Base-by-base conservation (phyloP, 1,140 invertebrate species). In the Drosophila tropicalis region DNA sequence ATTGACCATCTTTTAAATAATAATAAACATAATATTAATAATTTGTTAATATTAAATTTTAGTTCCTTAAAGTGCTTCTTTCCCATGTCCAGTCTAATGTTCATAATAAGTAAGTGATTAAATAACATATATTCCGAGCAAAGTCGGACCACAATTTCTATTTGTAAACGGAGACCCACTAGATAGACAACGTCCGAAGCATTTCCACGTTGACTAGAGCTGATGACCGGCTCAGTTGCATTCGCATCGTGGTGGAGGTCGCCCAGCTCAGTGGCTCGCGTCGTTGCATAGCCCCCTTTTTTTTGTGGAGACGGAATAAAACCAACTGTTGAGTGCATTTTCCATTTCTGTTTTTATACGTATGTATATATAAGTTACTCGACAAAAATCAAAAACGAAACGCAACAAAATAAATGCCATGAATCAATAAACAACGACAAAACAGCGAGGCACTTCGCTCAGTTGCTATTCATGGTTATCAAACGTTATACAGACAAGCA, bases 301-400 rank as follows among this genome's bases (percentile, higher is more conserved):
- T 32, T 29, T 29, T 2, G 25, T 5, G 58, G 58, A 40, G 58
- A 62, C 13, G 22, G 22, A 62, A 29, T 29, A 29, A 29, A 29
- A 22, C 29, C 74, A 81, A 86, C 68, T 85, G 82, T 86, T 85
- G 75, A 72, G 67, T 72, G 44, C 29, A 29, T 22, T 72, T 36
- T 36, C 34, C 34, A 0, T 3, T 36, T 36, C 10, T 67, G 70
- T 70, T 62, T 22, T 58, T 55, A 57, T 77, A 29, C 29, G 5
- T 6, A 29, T 29, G 0, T 29, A 29, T 29, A 29, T 6, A 29
- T 29, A 29, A 29, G 81, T 87, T 86, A 79, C 64, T 64, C 76
- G 82, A 82, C 82, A 62, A 19, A 65, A 65, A 51, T 64, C 57
- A 62, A n/a, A 22, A 41, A 13, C 36, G 36, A 39, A 54, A 39